Percentiles rank a stretch among this genome's conserved stretches.
Evolutionary conservation across 1,140 invertebrate genomes (phyloP).

Genomic region (Drosophila teissieri): DNA sequence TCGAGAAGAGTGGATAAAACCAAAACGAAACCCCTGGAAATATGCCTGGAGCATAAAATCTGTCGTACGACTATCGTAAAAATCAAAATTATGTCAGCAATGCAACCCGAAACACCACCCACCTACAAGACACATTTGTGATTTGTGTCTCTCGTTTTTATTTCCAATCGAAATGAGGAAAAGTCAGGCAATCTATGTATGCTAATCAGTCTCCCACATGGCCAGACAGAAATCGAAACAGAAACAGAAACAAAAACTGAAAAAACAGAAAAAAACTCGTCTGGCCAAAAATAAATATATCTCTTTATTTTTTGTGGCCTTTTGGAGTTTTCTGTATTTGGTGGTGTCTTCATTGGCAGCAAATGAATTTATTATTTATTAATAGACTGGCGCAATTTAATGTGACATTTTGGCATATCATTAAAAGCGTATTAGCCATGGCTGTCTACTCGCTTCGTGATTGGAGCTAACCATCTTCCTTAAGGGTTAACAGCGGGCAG

Average conservation of each 20-base stretch:
- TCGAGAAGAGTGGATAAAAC: not conserved
- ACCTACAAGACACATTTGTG: slow-evolving; percentile 35
- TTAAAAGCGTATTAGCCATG: slow-evolving; percentile 70
- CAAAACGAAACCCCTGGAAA: not conserved
- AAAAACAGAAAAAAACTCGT: slow-evolving; percentile 46
- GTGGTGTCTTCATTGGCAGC: slow-evolving; percentile 68
- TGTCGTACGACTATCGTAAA: slow-evolving; percentile 36
- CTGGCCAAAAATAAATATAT: slow-evolving; percentile 73
- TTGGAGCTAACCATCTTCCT: not conserved
- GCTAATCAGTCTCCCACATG: slow-evolving; percentile 80
- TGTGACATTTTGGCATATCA: slow-evolving; percentile 79
- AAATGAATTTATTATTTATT: slow-evolving; percentile 79
- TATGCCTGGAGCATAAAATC: slow-evolving; percentile 11
- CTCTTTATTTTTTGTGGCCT: slow-evolving; percentile 14
- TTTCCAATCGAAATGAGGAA: slow-evolving; percentile 37
- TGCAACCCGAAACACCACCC: slow-evolving; percentile 34
- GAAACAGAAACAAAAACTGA: no score
- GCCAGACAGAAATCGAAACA: slow-evolving; percentile 48
- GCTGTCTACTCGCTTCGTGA: slow-evolving; percentile 6
- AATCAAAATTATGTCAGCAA: slow-evolving; percentile 63
- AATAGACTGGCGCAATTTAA: slow-evolving; percentile 78
- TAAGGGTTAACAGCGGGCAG: slow-evolving; percentile 21
- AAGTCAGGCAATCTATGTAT: slow-evolving; percentile 60
- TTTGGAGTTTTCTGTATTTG: slow-evolving; percentile 40
- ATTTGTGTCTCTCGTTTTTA: slow-evolving; percentile 25